Conservation (phyloP, 2,113 vertebrate species). For the Nothoprocta perdicaria region DNA sequence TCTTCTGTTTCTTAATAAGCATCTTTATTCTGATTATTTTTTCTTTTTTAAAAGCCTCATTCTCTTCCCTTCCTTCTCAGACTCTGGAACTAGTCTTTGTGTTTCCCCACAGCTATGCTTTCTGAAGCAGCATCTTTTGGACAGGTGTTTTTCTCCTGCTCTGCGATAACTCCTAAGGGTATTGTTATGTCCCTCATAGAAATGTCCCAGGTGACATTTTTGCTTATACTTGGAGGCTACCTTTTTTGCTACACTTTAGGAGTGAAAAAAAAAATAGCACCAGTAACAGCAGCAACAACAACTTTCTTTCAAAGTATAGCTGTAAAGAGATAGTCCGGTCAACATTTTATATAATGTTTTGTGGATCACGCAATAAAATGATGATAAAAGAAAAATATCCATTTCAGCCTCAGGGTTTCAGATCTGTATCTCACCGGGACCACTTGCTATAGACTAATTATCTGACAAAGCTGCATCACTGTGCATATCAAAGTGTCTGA, state of each 20-base stretch:
- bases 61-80: not conserved
- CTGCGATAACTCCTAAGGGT: not conserved
- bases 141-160: not conserved
- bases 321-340: not conserved
- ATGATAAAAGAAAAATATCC: constrained; percentile 26
- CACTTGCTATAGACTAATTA: constrained; percentile 7
- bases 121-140: not conserved
- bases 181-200: not conserved
- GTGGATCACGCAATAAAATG: constrained; percentile 37
- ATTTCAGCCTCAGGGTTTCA: not conserved
- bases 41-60: not conserved
- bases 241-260: not conserved
- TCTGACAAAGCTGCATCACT: not conserved
- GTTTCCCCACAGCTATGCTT: not conserved
- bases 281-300: not conserved
- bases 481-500: constrained; percentile 12
- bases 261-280: not conserved
- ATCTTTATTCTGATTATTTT: not conserved
- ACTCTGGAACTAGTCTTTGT: not conserved
- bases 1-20: not conserved
- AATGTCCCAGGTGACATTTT: not conserved
- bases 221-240: not conserved
- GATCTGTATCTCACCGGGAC: not conserved
- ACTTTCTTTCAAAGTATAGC: not conserved
- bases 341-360: not conserved